A percentile compares a stretch with the other conserved stretches of the same genome.
Evolutionary conservation across 2,113 vertebrate genomes (phyloP).

Genomic region (Cinclus cinclus): DNA sequence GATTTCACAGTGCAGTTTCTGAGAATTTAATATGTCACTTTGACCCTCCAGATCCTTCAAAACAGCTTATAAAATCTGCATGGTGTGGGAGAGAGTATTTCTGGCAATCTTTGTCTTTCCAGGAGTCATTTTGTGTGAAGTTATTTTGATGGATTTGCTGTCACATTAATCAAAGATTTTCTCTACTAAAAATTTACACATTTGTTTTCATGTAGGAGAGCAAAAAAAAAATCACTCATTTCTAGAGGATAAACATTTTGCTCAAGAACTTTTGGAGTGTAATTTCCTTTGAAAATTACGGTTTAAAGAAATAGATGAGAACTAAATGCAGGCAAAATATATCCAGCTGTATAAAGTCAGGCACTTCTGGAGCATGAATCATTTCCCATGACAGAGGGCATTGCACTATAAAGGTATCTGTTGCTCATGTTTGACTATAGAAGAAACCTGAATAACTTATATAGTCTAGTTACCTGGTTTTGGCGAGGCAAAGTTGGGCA

Average conservation of each 20-base stretch:
- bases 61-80: neutral
- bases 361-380: neutral
- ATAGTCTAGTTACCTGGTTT: neutral
- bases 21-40: neutral
- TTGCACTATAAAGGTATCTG: neutral
- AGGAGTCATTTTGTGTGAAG: neutral
- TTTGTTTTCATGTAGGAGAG: neutral
- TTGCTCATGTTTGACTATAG: neutral
- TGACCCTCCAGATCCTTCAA: neutral
- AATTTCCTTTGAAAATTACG: neutral
- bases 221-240: neutral
- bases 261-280: neutral
- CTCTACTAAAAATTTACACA: neutral
- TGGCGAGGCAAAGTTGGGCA: neutral
- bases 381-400: neutral
- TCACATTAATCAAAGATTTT: neutral
- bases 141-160: neutral
- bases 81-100: neutral
- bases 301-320: neutral
- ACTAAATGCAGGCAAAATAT: neutral
- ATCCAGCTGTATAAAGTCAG: neutral
- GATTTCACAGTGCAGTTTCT: neutral
- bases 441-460: neutral
- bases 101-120: neutral
- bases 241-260: neutral